Conservation (phyloP, 2,113 vertebrate species). For the Todiramphus chloris region DNA sequence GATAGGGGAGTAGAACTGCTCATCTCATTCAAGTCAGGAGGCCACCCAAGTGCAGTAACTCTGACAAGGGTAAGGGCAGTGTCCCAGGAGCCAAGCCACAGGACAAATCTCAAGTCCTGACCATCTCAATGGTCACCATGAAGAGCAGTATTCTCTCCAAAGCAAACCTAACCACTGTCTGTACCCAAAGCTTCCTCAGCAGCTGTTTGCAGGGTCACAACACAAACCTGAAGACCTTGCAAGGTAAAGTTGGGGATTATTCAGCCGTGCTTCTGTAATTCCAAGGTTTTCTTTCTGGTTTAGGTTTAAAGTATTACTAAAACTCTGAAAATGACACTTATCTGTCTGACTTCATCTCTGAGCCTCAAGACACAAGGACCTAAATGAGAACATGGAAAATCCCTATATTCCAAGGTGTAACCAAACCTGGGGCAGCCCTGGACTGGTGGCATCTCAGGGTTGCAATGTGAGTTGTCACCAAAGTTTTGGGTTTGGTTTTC, state of each 20-base stretch:
- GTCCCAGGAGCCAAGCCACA: too few species aligned
- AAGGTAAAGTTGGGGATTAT: rapidly evolving
- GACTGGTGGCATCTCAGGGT: rapidly evolving
- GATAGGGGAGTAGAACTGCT: rapidly evolving
- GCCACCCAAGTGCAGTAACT: neutral
- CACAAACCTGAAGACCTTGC: rapidly evolving
- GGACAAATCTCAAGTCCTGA: too few species aligned
- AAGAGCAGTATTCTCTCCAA: neutral
- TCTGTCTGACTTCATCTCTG: neutral
- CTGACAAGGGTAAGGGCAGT: rapidly evolving
- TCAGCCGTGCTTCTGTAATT: neutral
- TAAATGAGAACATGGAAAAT: neutral
- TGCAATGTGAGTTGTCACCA: rapidly evolving
- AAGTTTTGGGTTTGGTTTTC: too few species aligned
- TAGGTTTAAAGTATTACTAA: neutral
- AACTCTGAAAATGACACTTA: neutral
- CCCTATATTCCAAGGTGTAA: rapidly evolving
- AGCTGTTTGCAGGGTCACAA: too few species aligned
- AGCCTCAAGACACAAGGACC: neutral
- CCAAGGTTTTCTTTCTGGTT: neutral
- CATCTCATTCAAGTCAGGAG: rapidly evolving
- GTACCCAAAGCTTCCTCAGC: neutral
- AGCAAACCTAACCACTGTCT: rapidly evolving
- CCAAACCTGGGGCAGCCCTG: neutral
- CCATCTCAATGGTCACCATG: rapidly evolving